These are phyloP conservation scores for Liodrosophila aerea DNA, from an alignment of 2,888 invertebrate genomes.

Conservation along the genomic window DNA sequence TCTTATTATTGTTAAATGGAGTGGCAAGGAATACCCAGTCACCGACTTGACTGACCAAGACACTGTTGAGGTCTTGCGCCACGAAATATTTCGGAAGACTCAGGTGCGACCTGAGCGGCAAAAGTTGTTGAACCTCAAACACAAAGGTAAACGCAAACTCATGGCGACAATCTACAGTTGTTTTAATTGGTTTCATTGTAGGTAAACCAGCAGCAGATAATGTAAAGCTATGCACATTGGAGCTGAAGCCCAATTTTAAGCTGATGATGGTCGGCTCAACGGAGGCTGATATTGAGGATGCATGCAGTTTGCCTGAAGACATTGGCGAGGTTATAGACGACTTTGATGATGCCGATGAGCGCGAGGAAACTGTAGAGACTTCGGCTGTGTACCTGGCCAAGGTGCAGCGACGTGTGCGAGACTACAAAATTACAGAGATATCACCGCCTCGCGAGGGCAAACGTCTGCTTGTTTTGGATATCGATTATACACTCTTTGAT, in stretches of 20 bases:
- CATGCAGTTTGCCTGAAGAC: slow-evolving; percentile 88
- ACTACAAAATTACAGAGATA: slow-evolving; percentile 91
- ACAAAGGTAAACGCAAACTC: slow-evolving; percentile 92
- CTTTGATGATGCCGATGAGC: slow-evolving; percentile 94
- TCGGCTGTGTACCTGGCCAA: slow-evolving; percentile 89
- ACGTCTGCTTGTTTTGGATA: slow-evolving; percentile 95
- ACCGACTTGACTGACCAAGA: slow-evolving; percentile 88
- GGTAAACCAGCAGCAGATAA: slow-evolving; percentile 93
- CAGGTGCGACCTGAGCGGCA: slow-evolving; percentile 96
- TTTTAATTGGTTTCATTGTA: too few species aligned
- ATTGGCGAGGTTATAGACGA: slow-evolving; percentile 95
- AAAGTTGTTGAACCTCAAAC: slow-evolving; percentile 95
- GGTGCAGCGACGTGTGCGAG: slow-evolving; percentile 91
- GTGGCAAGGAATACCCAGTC: slow-evolving; percentile 94
- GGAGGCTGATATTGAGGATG: slow-evolving; percentile 94
- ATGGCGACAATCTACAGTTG: too few species aligned
- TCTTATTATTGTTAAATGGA: slow-evolving; percentile 90
- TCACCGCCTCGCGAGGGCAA: slow-evolving; percentile 93
- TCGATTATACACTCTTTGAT: slow-evolving; percentile 98
- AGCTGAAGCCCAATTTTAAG: slow-evolving; percentile 93
- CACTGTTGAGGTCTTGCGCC: slow-evolving; percentile 91
- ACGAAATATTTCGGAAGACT: slow-evolving; percentile 92
- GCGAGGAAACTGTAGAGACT: slow-evolving; percentile 82
- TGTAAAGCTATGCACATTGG: slow-evolving; percentile 88
- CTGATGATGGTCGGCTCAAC: slow-evolving; percentile 98